A percentile compares a stretch with the other conserved stretches of the same genome.
Conservation (phyloP, 2,113 vertebrate species). For the Hemiscyllium ocellatum region DNA sequence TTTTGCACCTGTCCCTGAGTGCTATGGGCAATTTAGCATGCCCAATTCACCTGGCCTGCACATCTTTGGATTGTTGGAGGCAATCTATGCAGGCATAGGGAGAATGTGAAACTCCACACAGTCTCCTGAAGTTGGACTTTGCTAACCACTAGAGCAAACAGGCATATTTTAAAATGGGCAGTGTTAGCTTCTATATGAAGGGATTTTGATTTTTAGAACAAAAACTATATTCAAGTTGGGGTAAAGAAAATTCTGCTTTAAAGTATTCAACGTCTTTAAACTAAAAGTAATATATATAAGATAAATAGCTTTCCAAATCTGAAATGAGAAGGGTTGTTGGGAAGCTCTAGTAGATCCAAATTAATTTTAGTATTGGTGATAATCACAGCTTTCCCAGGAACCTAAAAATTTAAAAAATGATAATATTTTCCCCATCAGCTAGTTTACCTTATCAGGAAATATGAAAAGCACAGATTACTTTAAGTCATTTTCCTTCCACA, state of each 20-base stretch:
- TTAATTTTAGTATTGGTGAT: neutral
- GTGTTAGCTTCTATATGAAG: constrained; percentile 40
- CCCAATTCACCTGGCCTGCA: no score
- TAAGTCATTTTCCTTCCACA: neutral
- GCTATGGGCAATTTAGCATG: no score
- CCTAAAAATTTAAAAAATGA: neutral
- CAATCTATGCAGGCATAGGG: no score
- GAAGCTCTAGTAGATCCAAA: neutral
- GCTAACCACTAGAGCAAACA: neutral
- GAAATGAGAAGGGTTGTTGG: neutral
- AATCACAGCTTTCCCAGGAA: neutral
- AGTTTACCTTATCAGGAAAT: neutral
- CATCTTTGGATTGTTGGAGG: no score
- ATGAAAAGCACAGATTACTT: neutral
- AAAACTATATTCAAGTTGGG: neutral
- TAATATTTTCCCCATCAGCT: neutral
- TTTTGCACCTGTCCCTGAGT: no score
- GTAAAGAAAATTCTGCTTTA: neutral
- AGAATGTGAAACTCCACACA: no score
- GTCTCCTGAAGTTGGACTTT: no score
- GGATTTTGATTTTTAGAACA: neutral
- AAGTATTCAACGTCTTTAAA: neutral
- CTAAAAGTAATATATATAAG: neutral
- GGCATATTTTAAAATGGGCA: neutral
- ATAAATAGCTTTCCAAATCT: neutral